Evolutionary conservation across 2,113 vertebrate genomes (phyloP), one percentile per base, ranked within the genome.

Genomic region (Pseudorectes ferrugineus): DNA sequence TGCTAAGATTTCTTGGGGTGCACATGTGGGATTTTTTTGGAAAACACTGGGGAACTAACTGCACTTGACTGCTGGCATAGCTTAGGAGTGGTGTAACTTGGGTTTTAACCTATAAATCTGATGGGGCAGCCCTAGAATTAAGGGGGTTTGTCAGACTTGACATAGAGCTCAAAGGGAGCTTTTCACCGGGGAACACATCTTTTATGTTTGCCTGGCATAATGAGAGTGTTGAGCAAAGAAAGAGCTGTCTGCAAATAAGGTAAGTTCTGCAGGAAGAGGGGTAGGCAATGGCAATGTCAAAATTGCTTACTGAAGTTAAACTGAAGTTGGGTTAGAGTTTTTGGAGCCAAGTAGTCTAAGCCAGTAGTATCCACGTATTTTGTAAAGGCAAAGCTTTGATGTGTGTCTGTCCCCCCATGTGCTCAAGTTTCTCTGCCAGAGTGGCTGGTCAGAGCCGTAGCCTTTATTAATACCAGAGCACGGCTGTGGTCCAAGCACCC

Each of bases 1-100:
- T 18, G 8, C 72, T 51, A 78, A 75, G 36, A 49, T 71, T 95
- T 93, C 84, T 92, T 72, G 73, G 86, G 91, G 61, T 92, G 73
- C 57, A 65, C 66, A 78, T 51, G 43, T 67, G 73, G 73, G 77
- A 62, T 68, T 65, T 88, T 80, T 95, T 91, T 91, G 35, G 59
- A 87, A 67, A 57, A 28, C 23, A 12, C 36, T 72, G 61, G 65
- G 74, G 68, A 71, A 70, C 29, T 58, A 85, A 45, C 55, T 86
- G 79, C 51, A 51, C 72, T 92, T 86, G 59, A 80, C 65, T 67
- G 29, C 79, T 59, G 55, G 68, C 10, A 4, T 51, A 43, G 55
- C 73, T 80, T 25, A 89, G 17, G 51, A 77, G 73, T 52, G 25
- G 61, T 49, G 57, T 65, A 74, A 89, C 72, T 86, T 84, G 65